Percentiles rank a stretch among this genome's conserved stretches.
These are phyloP conservation scores for Apostichopus parvimensis DNA, from an alignment of 35 echinoderm and acorn worm species.

Conservation along the genomic window DNA sequence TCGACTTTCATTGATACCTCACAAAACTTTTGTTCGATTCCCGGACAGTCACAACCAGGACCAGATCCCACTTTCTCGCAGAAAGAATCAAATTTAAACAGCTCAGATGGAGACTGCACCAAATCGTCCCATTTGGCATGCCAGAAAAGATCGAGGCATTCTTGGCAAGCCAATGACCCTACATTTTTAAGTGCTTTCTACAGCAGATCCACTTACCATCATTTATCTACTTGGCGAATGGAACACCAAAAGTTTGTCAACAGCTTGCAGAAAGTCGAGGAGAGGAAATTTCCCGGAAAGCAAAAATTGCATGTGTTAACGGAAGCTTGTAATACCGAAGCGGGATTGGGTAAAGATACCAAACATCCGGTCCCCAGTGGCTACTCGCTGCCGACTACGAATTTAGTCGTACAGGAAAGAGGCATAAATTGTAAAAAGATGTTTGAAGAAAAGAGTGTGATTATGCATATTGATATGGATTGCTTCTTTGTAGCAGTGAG, in stretches of 20 bases:
- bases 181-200: constrained; percentile 12
- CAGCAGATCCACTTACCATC: constrained; percentile 17
- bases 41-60: neutral
- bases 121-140: neutral
- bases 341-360: neutral
- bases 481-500: constrained; percentile 99
- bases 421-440: neutral
- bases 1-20: neutral
- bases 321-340: neutral
- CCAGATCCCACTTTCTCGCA: neutral
- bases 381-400: neutral
- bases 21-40: neutral
- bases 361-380: neutral
- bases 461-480: constrained; percentile 99
- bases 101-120: neutral
- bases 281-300: constrained; percentile 77
- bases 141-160: neutral
- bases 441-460: constrained; percentile 36
- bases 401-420: neutral
- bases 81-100: neutral
- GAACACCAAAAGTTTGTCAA: constrained; percentile 85
- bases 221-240: constrained; percentile 79
- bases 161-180: neutral
- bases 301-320: constrained; percentile 57
- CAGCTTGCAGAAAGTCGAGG: constrained; percentile 67